These are phyloP conservation scores for Hypomecis atomaria DNA, from an alignment of 2,888 invertebrate species.

Conservation along the genomic window DNA sequence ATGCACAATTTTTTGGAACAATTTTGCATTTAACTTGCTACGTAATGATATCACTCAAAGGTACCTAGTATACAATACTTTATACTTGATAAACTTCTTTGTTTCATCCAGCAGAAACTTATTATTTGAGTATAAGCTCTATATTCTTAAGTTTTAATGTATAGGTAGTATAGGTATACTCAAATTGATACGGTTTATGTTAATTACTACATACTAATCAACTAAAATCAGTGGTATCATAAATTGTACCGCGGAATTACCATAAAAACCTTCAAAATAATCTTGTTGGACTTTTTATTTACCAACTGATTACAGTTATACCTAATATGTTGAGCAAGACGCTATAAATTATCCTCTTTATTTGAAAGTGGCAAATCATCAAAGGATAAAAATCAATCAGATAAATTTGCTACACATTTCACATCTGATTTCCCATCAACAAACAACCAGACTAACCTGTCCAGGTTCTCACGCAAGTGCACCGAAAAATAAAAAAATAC, in stretches of 20 bases:
- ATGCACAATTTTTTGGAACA: too few species aligned
- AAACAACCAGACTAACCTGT: constrained; percentile 37
- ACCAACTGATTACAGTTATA: not conserved
- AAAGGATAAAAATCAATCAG: constrained; percentile 33
- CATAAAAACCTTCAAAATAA: constrained; percentile 26
- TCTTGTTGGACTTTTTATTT: constrained; percentile 5
- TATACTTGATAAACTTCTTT: too few species aligned
- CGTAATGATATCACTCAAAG: too few species aligned
- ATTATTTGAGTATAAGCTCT: too few species aligned
- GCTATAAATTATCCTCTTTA: constrained; percentile 7
- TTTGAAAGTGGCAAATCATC: constrained; percentile 14
- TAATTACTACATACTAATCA: too few species aligned
- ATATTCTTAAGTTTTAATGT: too few species aligned
- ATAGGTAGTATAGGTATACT: too few species aligned
- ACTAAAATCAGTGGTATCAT: constrained; percentile 18
- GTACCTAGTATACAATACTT: too few species aligned
- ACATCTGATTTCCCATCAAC: constrained; percentile 35
- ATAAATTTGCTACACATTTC: constrained; percentile 32
- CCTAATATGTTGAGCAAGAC: not conserved
- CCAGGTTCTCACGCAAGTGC: constrained; percentile 40
- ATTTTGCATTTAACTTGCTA: too few species aligned
- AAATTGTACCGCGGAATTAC: constrained; percentile 26
- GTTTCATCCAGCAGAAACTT: too few species aligned
- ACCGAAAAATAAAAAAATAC: constrained; percentile 21
- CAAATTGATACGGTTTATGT: too few species aligned